phyloP scores from a whole-genome alignment of 2,113 vertebrate species.

The Dasypus novemcinctus region DNA sequence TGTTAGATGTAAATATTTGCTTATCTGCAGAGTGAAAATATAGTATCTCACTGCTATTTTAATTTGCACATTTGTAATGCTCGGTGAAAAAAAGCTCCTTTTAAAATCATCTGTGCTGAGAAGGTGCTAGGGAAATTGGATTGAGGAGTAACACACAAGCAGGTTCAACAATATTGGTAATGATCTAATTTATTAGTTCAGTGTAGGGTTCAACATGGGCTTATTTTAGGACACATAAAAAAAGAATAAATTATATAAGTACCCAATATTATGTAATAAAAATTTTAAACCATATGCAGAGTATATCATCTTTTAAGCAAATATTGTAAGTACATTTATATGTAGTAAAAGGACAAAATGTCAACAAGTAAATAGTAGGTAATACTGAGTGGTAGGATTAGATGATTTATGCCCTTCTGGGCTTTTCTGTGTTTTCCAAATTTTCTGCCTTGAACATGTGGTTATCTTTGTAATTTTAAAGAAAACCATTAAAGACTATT shows the following conservation, averaged over 20 bases:
- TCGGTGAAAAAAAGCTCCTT: not conserved
- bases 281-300: not conserved
- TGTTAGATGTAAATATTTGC: not conserved
- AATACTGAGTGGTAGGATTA: not conserved
- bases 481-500: not conserved
- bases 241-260: not conserved
- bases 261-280: not conserved
- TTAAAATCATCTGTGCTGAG: not conserved
- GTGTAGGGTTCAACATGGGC: not conserved
- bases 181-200: not conserved
- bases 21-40: not conserved
- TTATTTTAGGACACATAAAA: not conserved
- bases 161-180: not conserved
- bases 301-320: not conserved
- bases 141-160: not conserved
- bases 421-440: constrained; percentile 6
- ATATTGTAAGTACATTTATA: not conserved
- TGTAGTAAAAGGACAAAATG: not conserved
- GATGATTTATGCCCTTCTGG: not conserved
- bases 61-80: not conserved
- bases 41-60: not conserved
- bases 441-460: not conserved
- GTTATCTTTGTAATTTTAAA: not conserved
- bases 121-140: not conserved
- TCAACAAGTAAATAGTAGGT: not conserved